Base-by-base conservation (phyloP, 2,888 invertebrate species). In the Agrotis clavis region DNA sequence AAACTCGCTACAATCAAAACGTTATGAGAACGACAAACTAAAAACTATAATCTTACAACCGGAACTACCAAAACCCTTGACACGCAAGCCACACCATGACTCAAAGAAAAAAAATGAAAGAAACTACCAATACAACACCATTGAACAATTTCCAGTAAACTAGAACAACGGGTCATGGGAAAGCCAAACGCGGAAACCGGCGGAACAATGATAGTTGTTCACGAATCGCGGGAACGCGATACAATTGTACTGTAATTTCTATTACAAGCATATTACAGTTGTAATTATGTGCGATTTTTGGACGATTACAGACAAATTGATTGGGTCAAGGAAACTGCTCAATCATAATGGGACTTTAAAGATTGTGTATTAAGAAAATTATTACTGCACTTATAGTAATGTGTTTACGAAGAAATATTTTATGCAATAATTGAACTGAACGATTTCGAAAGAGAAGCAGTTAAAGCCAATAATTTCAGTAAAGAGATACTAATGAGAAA, bases 121-220 rank as follows among this genome's bases (percentile, higher is more conserved):
- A 84, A 74, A 71, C 77, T 71, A 71, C 70, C 80, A 64, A 82
- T 84, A 86, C 18, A 82, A 72, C 84, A 85, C 77, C 76, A 84
- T 65, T 74, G 73, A 88, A 85, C 87, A 86, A 87, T 89, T 89
- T 90, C 81, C 86, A 86, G 67, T 70, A 84, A 91, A 88, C 86
- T 90, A 79, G 90, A 89, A 75, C 88, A 83, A 75, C 78, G 77
- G 90, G 91, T 90, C 92, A 89, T 92, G 92, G 88, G 92, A 92
- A 92, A 90, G 82, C 69, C 83, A 86, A 89, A 90, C 82, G 86
- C 86, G 88, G 88, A 90, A 90, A 86, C 84, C 56, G 61, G 76
- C 64, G 81, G 81, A 86, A 89, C 90, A 90, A 87, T 87, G 83
- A 84, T 69, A 66, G 73, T 71, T 41, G 67, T 77, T 81, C 77